Evolutionary conservation across 2,888 invertebrate species (phyloP).

Genomic region (Gastrophysa polygoni): DNA sequence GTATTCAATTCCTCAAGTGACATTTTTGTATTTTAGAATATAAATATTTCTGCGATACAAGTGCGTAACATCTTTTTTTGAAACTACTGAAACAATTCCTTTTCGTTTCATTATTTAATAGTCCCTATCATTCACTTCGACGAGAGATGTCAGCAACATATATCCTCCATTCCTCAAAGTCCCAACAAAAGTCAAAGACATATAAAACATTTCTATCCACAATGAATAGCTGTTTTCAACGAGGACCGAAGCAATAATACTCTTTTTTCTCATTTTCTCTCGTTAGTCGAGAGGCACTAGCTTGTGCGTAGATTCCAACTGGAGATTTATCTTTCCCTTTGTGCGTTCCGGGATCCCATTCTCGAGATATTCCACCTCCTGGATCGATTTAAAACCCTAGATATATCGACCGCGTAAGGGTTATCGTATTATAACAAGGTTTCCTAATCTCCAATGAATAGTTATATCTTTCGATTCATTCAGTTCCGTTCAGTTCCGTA

Average conservation of each 20-base stretch:
- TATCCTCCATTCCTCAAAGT: background rate
- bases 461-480: too few relatives aligned
- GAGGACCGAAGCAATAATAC: conserved; percentile 36
- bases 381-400: conserved; percentile 23
- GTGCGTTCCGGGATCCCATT: conserved; percentile 31
- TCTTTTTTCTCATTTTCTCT: conserved; percentile 41
- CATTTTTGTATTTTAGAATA: too few relatives aligned
- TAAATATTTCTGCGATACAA: too few relatives aligned
- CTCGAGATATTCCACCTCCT: conserved; percentile 21
- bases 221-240: conserved; percentile 33
- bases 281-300: conserved; percentile 47
- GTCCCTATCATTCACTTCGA: background rate
- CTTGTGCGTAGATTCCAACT: conserved; percentile 46
- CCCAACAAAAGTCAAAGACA: conserved; percentile 20
- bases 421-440: too few relatives aligned
- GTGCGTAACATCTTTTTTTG: too few relatives aligned
- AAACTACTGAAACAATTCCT: too few relatives aligned
- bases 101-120: too few relatives aligned
- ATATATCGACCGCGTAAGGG: conserved; percentile 16
- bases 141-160: background rate
- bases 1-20: too few relatives aligned
- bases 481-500: too few relatives aligned
- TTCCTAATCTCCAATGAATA: too few relatives aligned
- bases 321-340: conserved; percentile 49
- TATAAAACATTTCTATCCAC: conserved; percentile 30